Base-by-base conservation (phyloP, 2,797 vertebrate genomes). In the Denticeps clupeoides region DNA sequence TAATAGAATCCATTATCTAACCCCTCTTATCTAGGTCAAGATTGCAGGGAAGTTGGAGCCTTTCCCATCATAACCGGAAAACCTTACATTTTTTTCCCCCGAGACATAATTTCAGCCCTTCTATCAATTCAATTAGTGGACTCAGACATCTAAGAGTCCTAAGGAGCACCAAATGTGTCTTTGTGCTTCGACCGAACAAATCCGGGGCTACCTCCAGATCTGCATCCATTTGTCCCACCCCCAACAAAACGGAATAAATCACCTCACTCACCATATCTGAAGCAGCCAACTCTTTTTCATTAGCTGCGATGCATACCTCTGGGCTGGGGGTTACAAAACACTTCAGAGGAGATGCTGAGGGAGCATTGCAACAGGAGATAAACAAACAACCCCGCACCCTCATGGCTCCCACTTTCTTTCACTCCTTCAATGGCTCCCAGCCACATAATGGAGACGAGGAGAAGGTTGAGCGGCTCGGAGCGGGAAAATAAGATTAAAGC, bases 221-320 rank as follows among this genome's bases (percentile, higher is more conserved):
- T 45, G 44, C 45, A 28, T 37, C 22, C 28, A 23, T 43, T 53
- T 49, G 43, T 56, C 53, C 49, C 51, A 49, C 37, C 37, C 47
- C 46, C 19, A 48, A 50, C 60, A 45, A 59, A 37, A 55, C 18
- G 24, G 45, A 60, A 65, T 51, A 55, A 62, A 60, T 53, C 64
- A 49, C 33, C 41, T 24, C 8, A 27, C 24, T 41, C 37, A 4
- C 32, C 7, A 22, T 45, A 55, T 46, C 24, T 57, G 47, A 55
- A 53, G 21, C 46, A 24, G 13, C 5, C 33, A 45, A 37, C 23
- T 40, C 37, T 58, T 50, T 50, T 53, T 53, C 51, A 55, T 50
- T 42, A 53, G 45, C 16, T 49, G 45, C 48, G 24, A 31, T 44
- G 51, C 35, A 49, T 48, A 51, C 21, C 59, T 58, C 47, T 33